Percentiles rank a stretch among this genome's conserved stretches.
phyloP scores from a whole-genome alignment of 1,140 invertebrate species.

The Lamellibrachia luymesi region DNA sequence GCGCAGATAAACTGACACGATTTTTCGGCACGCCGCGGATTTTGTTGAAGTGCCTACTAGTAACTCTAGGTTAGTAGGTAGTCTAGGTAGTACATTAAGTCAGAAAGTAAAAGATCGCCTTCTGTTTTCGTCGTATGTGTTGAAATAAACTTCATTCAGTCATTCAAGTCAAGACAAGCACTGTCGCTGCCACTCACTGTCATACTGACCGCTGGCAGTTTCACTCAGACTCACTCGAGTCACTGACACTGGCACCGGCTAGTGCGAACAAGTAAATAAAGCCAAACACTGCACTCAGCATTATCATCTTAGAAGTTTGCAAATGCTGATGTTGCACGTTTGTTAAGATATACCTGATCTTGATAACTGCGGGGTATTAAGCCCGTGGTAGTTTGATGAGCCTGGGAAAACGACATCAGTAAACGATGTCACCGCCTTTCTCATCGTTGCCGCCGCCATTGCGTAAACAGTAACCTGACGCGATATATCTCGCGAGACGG shows the following conservation, averaged over 20 bases:
- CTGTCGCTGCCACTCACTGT: no score
- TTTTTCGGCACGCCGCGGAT: no score
- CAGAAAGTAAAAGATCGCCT: no score
- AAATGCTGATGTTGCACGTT: conserved; percentile 12
- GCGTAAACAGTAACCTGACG: conserved; percentile 26
- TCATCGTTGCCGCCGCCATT: conserved; percentile 41
- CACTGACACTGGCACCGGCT: neutral
- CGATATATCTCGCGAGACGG: neutral
- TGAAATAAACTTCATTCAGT: no score
- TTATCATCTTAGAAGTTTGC: conserved; percentile 1
- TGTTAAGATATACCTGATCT: conserved; percentile 37
- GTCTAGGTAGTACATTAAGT: no score
- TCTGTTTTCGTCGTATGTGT: no score
- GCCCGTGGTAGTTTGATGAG: conserved; percentile 43
- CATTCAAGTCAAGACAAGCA: no score
- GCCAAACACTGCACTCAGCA: neutral
- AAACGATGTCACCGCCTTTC: conserved; percentile 54
- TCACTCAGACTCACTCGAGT: neutral
- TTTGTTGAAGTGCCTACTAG: no score
- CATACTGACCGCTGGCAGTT: no score
- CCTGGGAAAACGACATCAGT: conserved; percentile 61
- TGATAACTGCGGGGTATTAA: conserved; percentile 42
- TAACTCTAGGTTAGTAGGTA: no score
- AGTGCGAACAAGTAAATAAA: neutral
- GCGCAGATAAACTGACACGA: no score